A percentile compares a stretch with the other conserved stretches of the same genome.
Evolutionary conservation across 2,888 invertebrate genomes (phyloP).

Genomic region (Microctonus aethiopoides): DNA sequence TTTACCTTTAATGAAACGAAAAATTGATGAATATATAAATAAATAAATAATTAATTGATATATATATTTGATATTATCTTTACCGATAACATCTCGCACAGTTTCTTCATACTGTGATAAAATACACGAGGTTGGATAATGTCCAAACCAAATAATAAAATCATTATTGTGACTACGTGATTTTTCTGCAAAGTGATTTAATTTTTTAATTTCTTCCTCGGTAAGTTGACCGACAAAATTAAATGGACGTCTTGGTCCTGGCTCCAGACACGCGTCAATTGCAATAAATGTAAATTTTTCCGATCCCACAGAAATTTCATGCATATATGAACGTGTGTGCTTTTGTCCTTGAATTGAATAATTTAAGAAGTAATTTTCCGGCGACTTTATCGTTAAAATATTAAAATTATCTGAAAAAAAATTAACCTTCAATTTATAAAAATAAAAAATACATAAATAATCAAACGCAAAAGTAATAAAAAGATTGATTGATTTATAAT

Average conservation of each 20-base stretch:
- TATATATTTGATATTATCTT: constrained; percentile 24
- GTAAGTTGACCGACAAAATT: constrained; percentile 87
- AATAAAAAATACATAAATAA: background rate
- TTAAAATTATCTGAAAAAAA: constrained; percentile 86
- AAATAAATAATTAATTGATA: background rate
- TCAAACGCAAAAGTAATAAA: background rate
- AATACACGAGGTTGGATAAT: constrained; percentile 92
- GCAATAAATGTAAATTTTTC: constrained; percentile 84
- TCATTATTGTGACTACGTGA: constrained; percentile 70
- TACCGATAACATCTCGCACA: constrained; percentile 66
- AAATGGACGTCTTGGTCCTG: constrained; percentile 87
- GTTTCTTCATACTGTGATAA: constrained; percentile 71
- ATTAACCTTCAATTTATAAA: constrained; percentile 6
- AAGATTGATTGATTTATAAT: background rate
- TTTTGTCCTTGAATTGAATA: constrained; percentile 82
- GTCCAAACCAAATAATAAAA: constrained; percentile 85
- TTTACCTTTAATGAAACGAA: constrained; percentile 64
- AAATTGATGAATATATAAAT: background rate
- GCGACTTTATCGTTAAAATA: constrained; percentile 75
- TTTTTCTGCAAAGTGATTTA: constrained; percentile 71
- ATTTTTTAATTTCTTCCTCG: constrained; percentile 70
- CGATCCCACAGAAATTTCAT: constrained; percentile 70
- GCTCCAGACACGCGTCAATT: constrained; percentile 87
- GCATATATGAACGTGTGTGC: constrained; percentile 80
- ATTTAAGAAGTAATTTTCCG: constrained; percentile 80